Evolutionary conservation across 2,797 vertebrate species (phyloP).

Genomic region (Garrulus glandarius): DNA sequence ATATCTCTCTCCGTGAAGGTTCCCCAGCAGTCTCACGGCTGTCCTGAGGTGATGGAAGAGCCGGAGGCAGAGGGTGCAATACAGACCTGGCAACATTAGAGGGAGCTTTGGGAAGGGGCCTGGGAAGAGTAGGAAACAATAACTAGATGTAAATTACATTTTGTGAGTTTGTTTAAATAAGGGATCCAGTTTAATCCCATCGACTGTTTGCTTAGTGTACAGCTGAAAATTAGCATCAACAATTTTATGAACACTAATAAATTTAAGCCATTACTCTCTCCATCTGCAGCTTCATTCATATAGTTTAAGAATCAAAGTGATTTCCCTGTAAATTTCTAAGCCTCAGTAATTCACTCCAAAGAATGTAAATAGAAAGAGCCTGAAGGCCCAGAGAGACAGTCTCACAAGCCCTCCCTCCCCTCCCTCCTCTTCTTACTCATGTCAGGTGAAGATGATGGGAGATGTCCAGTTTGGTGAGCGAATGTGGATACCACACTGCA

Average conservation of each 20-base stretch:
- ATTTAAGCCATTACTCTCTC: constrained; percentile 68
- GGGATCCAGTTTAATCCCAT: constrained; percentile 55
- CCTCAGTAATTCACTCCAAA: constrained; percentile 43
- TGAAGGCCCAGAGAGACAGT: not conserved
- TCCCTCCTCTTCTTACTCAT: not conserved
- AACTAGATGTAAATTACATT: constrained; percentile 62
- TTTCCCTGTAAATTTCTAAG: constrained; percentile 55
- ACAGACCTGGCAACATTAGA: constrained; percentile 49
- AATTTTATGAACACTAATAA: constrained; percentile 64
- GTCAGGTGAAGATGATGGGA: not conserved
- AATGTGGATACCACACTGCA: accelerated
- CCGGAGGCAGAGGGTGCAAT: not conserved
- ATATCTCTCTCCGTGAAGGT: not conserved
- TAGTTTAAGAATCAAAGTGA: constrained; percentile 53
- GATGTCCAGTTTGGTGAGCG: accelerated
- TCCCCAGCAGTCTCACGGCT: not conserved
- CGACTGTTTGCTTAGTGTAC: constrained; percentile 47
- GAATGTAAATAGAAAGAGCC: constrained; percentile 49
- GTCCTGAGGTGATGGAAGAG: not conserved
- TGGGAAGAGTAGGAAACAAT: constrained; percentile 5
- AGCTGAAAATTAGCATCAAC: constrained; percentile 67
- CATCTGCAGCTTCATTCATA: constrained; percentile 67
- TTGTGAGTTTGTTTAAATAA: constrained; percentile 61
- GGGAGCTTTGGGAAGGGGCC: constrained; percentile 59
- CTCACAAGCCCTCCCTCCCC: not conserved